These are phyloP conservation scores for Microchirus variegatus DNA, from an alignment of 2,797 vertebrate species.

Conservation along the genomic window DNA sequence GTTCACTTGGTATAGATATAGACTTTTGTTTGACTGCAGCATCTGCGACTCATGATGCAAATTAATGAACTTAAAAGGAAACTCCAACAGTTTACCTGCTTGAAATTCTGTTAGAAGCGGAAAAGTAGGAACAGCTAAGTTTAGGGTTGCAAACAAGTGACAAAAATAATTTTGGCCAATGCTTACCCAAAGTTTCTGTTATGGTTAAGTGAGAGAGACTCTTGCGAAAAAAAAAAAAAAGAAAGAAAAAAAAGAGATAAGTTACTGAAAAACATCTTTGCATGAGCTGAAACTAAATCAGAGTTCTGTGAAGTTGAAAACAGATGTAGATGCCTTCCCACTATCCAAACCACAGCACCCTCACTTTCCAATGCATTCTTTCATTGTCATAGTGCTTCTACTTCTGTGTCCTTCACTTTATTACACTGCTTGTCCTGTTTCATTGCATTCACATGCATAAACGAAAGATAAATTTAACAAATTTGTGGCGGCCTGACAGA, in stretches of 20 bases:
- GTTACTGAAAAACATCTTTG: slow-evolving; percentile 31
- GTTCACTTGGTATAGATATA: no score
- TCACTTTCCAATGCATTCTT: slow-evolving; percentile 31
- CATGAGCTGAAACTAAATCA: slow-evolving; percentile 39
- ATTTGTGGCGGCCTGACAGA: not conserved
- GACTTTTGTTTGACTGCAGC: no score
- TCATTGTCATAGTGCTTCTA: slow-evolving; percentile 21
- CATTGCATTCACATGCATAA: not conserved
- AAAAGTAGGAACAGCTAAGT: slow-evolving; percentile 5
- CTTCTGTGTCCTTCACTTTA: slow-evolving; percentile 22
- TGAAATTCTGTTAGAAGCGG: not conserved
- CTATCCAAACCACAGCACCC: slow-evolving; percentile 32
- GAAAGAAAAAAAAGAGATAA: slow-evolving; percentile 12
- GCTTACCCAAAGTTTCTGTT: slow-evolving; percentile 39
- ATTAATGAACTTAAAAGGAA: not conserved
- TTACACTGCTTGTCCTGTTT: not conserved
- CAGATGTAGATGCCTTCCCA: slow-evolving; percentile 53
- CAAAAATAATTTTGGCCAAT: slow-evolving; percentile 38
- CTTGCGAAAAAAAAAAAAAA: slow-evolving; percentile 17
- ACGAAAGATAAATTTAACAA: slow-evolving; percentile 12
- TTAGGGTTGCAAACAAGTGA: slow-evolving; percentile 18
- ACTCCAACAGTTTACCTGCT: not conserved
- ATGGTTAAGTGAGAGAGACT: slow-evolving; percentile 32
- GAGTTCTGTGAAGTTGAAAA: slow-evolving; percentile 52
- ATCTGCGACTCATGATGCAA: no score